Evolutionary conservation across 1,140 invertebrate genomes (phyloP), one percentile per base, ranked within the genome.

Genomic region (Eufriesea mexicana): DNA sequence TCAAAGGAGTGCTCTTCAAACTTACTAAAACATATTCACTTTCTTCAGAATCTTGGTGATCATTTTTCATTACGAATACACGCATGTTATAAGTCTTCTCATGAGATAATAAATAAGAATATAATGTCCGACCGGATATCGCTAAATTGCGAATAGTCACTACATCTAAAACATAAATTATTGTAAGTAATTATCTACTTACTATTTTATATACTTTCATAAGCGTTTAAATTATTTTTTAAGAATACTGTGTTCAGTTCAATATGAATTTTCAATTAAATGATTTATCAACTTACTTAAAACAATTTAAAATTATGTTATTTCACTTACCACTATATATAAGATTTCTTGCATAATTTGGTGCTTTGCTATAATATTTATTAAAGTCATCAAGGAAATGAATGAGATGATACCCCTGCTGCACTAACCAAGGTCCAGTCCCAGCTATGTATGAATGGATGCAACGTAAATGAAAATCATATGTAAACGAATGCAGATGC

Each of bases 401-500:
- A 35, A 96, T 96, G 2, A 98, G 91, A 91, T 98, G 96, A 91
- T 97, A 98, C 2, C 96, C 96, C 78, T 96, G 95, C 82, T 95
- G 95, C 59, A 98, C 94, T 45, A 96, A 94, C 78, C 95, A 93
- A 42, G 96, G 95, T 67, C 93, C 92, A 77, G 94, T 94, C 35
- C 96, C 96, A 83, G 95, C 95, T 51, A 98, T 95, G 87, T 97
- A 98, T 0, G 95, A 95, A 89, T 96, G 96, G 76, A 98, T 95
- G 62, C 95, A 96, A 73, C 97, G 95, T 54, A 98, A 94, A 93
- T 98, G 98, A 92, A 97, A 98, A 92, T 98, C 98, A 89, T 98
- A 98, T 0, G 97, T 97, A 91, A 98, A 98, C 2, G 97, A 98
- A 93, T 98, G 98, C 54, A 98, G 94, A 93, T 98, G 98, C 94